phyloP scores from a whole-genome alignment of 2,888 invertebrate genomes.

The Sarcophaga variegata region DNA sequence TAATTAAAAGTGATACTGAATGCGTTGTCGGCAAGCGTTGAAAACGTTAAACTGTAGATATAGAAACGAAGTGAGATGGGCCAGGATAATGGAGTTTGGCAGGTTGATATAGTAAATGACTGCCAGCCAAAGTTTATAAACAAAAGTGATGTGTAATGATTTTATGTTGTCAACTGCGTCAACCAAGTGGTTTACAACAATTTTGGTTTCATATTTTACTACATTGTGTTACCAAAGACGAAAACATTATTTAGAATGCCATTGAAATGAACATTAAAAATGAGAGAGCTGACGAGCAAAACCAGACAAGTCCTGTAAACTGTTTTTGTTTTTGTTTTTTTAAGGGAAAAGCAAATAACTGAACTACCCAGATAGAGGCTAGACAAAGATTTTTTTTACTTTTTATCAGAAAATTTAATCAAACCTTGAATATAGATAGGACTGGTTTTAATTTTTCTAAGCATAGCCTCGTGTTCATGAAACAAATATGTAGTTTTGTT shows the following conservation, averaged over 20 bases:
- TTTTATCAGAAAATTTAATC: no score
- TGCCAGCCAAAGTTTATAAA: conserved; percentile 40
- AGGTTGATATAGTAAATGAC: conserved; percentile 20
- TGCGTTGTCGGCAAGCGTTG: conserved; percentile 45
- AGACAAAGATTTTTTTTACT: no score
- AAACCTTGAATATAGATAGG: no score
- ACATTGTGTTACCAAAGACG: conserved; percentile 27
- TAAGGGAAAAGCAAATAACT: no score
- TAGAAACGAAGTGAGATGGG: background rate
- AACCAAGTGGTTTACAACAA: conserved; percentile 41
- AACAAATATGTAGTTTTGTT: no score
- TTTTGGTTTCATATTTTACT: conserved; percentile 33
- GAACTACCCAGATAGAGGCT: no score
- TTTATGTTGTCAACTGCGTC: conserved; percentile 46
- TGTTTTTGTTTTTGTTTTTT: no score
- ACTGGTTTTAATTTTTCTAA: no score
- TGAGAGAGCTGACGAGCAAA: background rate
- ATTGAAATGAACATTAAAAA: conserved; percentile 22
- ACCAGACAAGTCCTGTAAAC: background rate
- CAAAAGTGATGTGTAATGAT: conserved; percentile 47
- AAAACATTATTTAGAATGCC: no score
- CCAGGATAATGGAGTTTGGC: background rate
- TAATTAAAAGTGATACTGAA: conserved; percentile 67
- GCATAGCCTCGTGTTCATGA: no score
- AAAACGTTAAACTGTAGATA: background rate